Evolutionary conservation across 2,113 vertebrate genomes (phyloP).

Genomic region (Hypomesus transpacificus): DNA sequence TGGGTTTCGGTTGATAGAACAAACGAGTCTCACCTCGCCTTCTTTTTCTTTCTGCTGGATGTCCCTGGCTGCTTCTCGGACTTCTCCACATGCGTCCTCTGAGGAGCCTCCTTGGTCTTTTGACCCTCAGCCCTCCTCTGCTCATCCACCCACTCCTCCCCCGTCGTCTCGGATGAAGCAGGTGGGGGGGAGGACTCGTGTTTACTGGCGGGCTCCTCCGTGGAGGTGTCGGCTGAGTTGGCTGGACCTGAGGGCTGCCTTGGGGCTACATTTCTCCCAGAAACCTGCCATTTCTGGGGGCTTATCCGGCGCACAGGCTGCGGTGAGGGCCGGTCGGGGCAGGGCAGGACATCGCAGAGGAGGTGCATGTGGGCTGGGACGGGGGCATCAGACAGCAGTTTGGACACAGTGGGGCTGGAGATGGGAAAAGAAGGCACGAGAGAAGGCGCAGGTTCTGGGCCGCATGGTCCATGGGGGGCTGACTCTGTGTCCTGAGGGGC

Average conservation of each 20-base stretch:
- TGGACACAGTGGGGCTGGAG: slow-evolving; percentile 46
- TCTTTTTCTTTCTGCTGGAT: slow-evolving; percentile 49
- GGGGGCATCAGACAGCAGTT: slow-evolving; percentile 28
- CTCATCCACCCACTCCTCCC: neutral
- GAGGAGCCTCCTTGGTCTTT: slow-evolving; percentile 16
- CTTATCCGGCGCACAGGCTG: neutral
- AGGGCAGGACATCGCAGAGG: slow-evolving; percentile 63
- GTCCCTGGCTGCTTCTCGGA: slow-evolving; percentile 19
- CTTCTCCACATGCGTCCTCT: slow-evolving; percentile 26
- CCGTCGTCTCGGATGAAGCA: slow-evolving; percentile 23
- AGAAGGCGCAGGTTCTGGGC: slow-evolving; percentile 21
- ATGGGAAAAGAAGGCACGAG: slow-evolving; percentile 21
- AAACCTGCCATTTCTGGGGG: slow-evolving; percentile 19
- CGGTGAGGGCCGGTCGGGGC: slow-evolving; percentile 33
- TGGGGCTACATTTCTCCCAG: slow-evolving; percentile 2
- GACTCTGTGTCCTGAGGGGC: slow-evolving; percentile 21
- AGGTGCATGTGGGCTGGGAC: slow-evolving; percentile 63
- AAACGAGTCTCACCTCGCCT: slow-evolving; percentile 49
- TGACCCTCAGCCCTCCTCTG: slow-evolving; percentile 9
- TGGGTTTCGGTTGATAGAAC: neutral
- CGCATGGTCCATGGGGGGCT: neutral
- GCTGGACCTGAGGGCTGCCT: neutral
- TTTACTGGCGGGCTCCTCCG: slow-evolving; percentile 6
- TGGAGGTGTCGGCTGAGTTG: neutral
- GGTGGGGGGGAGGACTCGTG: slow-evolving; percentile 2